Evolutionary conservation across 1,140 invertebrate genomes (phyloP), one percentile per base, ranked within the genome.

Genomic region (Nomia melanderi): DNA sequence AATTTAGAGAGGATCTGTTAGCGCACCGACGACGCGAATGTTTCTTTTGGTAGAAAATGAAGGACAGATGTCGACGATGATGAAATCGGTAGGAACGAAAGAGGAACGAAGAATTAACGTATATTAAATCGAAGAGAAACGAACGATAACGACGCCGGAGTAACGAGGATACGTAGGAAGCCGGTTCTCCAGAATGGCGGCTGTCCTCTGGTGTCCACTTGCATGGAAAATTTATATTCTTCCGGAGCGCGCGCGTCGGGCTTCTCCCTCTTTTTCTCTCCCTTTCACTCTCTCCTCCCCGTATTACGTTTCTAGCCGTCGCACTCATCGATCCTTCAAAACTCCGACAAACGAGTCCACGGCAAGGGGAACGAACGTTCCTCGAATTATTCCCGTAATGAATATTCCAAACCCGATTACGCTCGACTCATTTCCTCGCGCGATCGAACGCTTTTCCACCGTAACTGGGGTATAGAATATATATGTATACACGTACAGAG

Each of bases 381-480:
- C n/a, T 33, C 29, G 20, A 63, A 72, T 41, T 50, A 50, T 23
- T 31, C 7, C 23, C 7, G 25, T 31, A 41, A 65, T 74, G 23
- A 74, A 50, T 33, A 6, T 50, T 63, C 25, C 57, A 33, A 33
- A 62, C 31, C 14, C 1, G n/a, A 12, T 33, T 17, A 36, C 39
- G 33, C 39, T 33, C 29, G n/a, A 7, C 14, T 41, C 36, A 27
- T 20, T 8, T 17, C 9, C 23, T 14, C 23, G 39, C 14, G 33
- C 62, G 25, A 29, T 74, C 39, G 64, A 66, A 54, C 47, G 60
- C 41, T 41, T 29, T 59, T 25, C 11, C 27, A 39, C 53, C 20
- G 17, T 25, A 1, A 50, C 23, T n/a, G n/a, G n/a, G 7, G 29
- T n/a, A 47, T 20, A n/a, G 5, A 56, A 41, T 47, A 6, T n/a